These are phyloP conservation scores for Campylorhamphus procurvoides DNA, from an alignment of 2,113 vertebrate species.

Conservation along the genomic window DNA sequence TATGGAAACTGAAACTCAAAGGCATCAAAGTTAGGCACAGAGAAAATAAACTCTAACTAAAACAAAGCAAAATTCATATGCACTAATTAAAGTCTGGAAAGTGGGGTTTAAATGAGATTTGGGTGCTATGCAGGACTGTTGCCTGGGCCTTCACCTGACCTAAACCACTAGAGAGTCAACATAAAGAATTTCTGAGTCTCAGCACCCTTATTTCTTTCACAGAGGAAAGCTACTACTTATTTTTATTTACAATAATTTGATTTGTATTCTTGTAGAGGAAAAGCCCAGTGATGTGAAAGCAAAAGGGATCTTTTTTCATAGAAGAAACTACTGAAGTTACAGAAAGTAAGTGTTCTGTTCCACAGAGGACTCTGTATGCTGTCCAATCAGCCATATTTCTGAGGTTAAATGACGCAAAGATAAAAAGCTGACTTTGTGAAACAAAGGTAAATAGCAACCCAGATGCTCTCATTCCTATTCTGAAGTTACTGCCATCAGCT, in stretches of 20 bases:
- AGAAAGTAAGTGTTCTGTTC: neutral
- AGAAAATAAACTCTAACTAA: neutral
- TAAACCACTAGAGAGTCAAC: neutral
- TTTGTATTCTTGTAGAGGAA: neutral
- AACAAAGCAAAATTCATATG: neutral
- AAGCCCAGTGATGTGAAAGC: neutral
- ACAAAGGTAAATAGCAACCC: slow-evolving; percentile 56
- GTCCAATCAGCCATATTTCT: slow-evolving; percentile 44
- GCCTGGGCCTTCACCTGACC: neutral
- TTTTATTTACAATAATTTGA: neutral
- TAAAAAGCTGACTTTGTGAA: slow-evolving; percentile 48
- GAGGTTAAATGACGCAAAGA: slow-evolving; percentile 58
- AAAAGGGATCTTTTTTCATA: neutral
- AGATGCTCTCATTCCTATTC: slow-evolving; percentile 57
- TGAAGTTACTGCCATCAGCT: slow-evolving; percentile 56
- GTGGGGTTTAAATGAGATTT: neutral
- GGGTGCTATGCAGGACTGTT: neutral
- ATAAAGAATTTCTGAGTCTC: neutral
- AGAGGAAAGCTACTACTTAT: neutral
- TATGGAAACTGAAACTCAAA: neutral
- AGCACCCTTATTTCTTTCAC: neutral
- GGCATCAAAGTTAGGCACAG: neutral
- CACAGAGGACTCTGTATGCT: neutral
- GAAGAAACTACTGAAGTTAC: neutral
- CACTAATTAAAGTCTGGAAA: neutral